These are phyloP conservation scores for Streblospio benedicti DNA, from an alignment of 1,140 invertebrate genomes.

Conservation along the genomic window DNA sequence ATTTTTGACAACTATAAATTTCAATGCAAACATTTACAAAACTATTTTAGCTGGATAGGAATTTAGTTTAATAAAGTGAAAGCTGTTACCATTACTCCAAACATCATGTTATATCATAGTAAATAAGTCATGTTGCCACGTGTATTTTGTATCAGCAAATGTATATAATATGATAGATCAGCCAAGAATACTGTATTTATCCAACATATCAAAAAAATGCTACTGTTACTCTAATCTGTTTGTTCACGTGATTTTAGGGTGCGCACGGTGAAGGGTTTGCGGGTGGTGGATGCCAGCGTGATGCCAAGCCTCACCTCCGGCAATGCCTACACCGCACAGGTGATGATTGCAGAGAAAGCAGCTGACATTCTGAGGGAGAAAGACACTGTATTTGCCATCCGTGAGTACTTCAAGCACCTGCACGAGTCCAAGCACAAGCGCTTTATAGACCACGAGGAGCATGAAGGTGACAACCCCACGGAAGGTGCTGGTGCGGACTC, in stretches of 20 bases:
- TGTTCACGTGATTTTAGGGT: slow-evolving; percentile 26
- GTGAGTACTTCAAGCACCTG: slow-evolving; percentile 19
- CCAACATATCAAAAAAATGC: too few relatives aligned
- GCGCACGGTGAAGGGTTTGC: slow-evolving; percentile 21
- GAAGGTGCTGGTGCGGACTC: neutral
- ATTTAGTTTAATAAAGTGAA: too few relatives aligned
- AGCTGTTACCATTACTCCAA: too few relatives aligned
- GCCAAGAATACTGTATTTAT: too few relatives aligned
- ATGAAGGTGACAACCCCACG: neutral
- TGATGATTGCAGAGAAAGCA: slow-evolving; percentile 29
- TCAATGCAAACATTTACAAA: too few relatives aligned
- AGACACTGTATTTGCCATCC: slow-evolving; percentile 17
- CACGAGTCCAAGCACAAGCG: slow-evolving; percentile 15
- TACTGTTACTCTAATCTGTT: too few relatives aligned
- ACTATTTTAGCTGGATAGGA: too few relatives aligned
- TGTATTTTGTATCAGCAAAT: too few relatives aligned
- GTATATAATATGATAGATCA: too few relatives aligned
- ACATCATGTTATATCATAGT: too few relatives aligned
- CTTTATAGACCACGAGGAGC: slow-evolving; percentile 11
- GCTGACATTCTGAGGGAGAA: slow-evolving; percentile 22
- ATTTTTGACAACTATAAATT: too few relatives aligned
- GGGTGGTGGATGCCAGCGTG: slow-evolving; percentile 31
- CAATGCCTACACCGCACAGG: slow-evolving; percentile 22
- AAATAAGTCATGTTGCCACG: too few relatives aligned
- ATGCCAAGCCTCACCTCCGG: slow-evolving; percentile 25